Conservation (phyloP, 2,797 vertebrate species). For the Agapornis canus region DNA sequence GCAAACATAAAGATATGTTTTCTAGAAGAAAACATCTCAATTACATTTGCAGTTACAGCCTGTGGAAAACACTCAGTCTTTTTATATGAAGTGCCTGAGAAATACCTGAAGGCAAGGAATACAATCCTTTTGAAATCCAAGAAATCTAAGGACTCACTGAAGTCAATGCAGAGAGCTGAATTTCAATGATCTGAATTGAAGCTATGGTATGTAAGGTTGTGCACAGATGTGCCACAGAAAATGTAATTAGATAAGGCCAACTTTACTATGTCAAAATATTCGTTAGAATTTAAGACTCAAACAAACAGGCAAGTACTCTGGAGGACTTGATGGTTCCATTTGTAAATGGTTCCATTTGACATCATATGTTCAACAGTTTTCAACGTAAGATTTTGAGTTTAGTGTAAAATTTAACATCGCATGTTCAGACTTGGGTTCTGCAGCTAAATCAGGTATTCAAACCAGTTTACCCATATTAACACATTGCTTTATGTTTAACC, state of each 20-base stretch:
- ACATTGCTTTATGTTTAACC: not conserved
- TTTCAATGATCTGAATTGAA: not conserved
- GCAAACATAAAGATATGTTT: not conserved
- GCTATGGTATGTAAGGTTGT: not conserved
- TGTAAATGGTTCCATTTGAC: not conserved
- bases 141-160: not conserved
- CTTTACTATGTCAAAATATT: not conserved
- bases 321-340: not conserved
- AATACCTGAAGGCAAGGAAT: not conserved
- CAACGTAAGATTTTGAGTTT: not conserved
- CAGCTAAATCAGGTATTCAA: not conserved
- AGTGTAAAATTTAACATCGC: not conserved
- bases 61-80: not conserved
- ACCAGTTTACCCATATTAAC: not conserved
- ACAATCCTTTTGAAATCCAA: not conserved
- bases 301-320: not conserved
- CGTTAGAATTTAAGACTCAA: not conserved
- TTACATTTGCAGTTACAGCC: not conserved
- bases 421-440: not conserved
- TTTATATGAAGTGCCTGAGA: not conserved
- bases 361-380: not conserved
- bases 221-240: not conserved
- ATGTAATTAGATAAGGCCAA: not conserved
- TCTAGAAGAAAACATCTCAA: not conserved
- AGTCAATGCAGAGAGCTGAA: not conserved